Evolutionary conservation across 2,113 vertebrate genomes (phyloP).

Genomic region (Saguinus imperator): DNA sequence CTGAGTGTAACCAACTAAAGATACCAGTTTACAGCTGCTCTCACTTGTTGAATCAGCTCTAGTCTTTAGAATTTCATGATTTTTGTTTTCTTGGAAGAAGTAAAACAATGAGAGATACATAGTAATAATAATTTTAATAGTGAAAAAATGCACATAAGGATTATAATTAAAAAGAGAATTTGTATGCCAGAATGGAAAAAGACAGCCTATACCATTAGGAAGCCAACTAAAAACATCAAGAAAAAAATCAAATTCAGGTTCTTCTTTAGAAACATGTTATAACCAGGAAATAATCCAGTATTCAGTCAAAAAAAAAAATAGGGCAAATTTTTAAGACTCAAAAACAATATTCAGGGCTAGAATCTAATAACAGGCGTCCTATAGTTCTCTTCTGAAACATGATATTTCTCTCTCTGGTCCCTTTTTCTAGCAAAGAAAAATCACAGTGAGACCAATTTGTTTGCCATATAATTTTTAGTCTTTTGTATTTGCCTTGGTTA

Average conservation of each 20-base stretch:
- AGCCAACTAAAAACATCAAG: not conserved
- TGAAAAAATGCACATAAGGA: not conserved
- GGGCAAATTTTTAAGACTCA: not conserved
- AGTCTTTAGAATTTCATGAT: not conserved
- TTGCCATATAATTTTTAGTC: not conserved
- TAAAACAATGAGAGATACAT: not conserved
- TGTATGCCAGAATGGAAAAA: not conserved
- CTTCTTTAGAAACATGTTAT: not conserved
- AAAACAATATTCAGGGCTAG: not conserved
- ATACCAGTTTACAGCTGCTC: not conserved
- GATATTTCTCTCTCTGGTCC: not conserved
- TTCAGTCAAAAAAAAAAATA: not conserved
- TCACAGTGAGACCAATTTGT: not conserved
- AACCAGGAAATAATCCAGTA: not conserved
- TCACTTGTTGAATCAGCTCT: not conserved
- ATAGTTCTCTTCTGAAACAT: not conserved
- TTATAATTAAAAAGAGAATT: not conserved
- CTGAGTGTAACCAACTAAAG: not conserved
- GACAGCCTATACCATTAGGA: not conserved
- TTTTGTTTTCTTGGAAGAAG: not conserved
- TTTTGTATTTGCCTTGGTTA: not conserved
- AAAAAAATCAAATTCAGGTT: not conserved
- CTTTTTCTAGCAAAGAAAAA: not conserved
- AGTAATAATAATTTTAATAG: not conserved
- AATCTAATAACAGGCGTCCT: not conserved